phyloP scores from a whole-genome alignment of 1,140 invertebrate species.

The Psilanteris sp. region DNA sequence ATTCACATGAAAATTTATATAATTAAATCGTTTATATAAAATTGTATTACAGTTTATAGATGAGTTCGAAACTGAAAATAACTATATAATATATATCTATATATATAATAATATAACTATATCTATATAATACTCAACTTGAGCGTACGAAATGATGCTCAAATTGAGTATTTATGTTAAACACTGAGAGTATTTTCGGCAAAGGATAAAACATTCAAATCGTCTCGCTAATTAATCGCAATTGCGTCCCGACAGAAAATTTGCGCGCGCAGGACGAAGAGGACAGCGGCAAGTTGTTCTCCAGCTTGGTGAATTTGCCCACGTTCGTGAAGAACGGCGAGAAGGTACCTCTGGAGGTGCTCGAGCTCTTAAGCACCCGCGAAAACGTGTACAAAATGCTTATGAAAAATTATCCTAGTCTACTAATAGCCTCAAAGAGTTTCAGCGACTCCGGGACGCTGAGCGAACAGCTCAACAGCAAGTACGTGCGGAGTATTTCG shows the following conservation, averaged over 20 bases:
- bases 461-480: conserved; percentile 68
- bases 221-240: too few species aligned
- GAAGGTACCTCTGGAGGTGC: conserved; percentile 86
- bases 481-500: conserved; percentile 62
- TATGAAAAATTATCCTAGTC: conserved; percentile 86
- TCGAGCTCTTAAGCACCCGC: conserved; percentile 85
- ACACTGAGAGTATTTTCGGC: too few species aligned
- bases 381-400: conserved; percentile 86
- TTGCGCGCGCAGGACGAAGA: conserved; percentile 68
- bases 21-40: too few species aligned
- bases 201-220: too few species aligned
- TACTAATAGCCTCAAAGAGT: conserved; percentile 85
- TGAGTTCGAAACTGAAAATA: too few species aligned
- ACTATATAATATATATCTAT: too few species aligned
- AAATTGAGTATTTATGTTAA: too few species aligned
- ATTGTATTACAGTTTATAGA: too few species aligned
- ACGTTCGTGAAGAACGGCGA: conserved; percentile 90
- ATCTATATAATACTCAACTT: too few species aligned
- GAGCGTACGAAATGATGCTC: too few species aligned
- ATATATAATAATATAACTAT: too few species aligned
- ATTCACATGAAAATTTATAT: too few species aligned
- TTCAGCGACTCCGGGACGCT: conserved; percentile 84
- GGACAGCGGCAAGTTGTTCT: conserved; percentile 82
- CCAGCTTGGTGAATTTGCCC: conserved; percentile 89
- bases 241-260: conserved; percentile 57